These are phyloP conservation scores for Steinernema hermaphroditum DNA, from an alignment of 2,888 invertebrate genomes.

Conservation along the genomic window DNA sequence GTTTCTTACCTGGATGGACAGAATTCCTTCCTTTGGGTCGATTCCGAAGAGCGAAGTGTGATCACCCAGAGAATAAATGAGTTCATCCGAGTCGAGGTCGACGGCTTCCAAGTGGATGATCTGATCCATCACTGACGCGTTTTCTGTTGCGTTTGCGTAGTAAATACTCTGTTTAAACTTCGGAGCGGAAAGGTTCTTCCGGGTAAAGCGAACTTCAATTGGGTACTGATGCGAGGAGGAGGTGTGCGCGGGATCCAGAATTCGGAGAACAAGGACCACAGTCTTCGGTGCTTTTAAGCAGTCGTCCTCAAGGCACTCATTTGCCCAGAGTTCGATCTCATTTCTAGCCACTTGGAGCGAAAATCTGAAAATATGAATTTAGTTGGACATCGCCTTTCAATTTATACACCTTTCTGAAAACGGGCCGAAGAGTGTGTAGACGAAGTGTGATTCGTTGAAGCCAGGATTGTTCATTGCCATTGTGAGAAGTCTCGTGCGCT, in stretches of 20 bases:
- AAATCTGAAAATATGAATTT: background rate
- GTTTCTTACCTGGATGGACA: slow-evolving; percentile 20
- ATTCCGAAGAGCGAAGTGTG: slow-evolving; percentile 1
- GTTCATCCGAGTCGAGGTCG: background rate
- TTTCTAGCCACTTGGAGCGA: background rate
- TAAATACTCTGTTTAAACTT: background rate
- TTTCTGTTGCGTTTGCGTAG: background rate
- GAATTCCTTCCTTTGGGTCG: background rate
- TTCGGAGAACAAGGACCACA: background rate
- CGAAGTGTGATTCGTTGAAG: background rate
- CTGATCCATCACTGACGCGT: background rate
- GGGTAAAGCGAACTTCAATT: background rate
- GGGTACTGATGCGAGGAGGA: slow-evolving; percentile 3
- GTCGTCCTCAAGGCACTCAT: background rate
- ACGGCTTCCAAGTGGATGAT: background rate
- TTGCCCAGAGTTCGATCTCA: slow-evolving; percentile 4
- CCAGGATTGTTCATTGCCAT: slow-evolving; percentile 3
- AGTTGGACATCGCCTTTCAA: background rate
- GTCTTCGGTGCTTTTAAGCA: background rate
- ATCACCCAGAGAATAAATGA: background rate
- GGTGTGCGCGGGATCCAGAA: background rate
- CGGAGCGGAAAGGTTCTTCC: background rate
- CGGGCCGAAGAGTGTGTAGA: slow-evolving; percentile 6
- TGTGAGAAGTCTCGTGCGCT: background rate
- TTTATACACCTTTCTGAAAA: slow-evolving; percentile 3